Evolutionary conservation across 2,888 invertebrate genomes (phyloP).

Genomic region (Pyrrhopygopsis socrates): DNA sequence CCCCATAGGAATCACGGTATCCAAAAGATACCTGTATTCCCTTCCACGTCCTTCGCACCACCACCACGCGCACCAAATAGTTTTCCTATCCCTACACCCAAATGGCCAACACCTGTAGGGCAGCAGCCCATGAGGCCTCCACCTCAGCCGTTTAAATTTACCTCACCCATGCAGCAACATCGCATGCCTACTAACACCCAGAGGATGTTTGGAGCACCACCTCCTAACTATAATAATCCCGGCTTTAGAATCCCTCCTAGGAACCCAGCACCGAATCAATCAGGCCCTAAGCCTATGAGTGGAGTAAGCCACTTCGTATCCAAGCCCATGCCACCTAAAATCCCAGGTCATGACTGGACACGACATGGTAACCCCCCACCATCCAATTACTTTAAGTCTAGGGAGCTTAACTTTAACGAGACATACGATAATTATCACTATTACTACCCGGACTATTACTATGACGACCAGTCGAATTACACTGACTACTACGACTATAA

Average conservation of each 20-base stretch:
- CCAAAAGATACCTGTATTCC: not conserved
- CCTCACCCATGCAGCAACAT: not conserved
- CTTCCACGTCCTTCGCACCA: not conserved
- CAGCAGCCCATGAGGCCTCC: constrained; percentile 66
- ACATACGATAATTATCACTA: constrained; percentile 48
- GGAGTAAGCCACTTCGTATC: too few relatives aligned
- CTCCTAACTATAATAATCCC: not conserved
- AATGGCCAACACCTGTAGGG: not conserved
- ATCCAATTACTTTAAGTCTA: too few relatives aligned
- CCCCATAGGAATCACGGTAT: too few relatives aligned
- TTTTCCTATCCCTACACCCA: not conserved
- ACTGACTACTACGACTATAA: not conserved
- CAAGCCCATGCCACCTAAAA: too few relatives aligned
- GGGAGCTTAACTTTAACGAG: constrained; percentile 37
- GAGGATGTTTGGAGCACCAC: not conserved
- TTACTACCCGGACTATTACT: not conserved
- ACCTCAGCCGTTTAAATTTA: not conserved
- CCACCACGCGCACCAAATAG: not conserved
- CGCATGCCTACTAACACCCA: constrained; percentile 4
- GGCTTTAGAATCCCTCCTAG: not conserved
- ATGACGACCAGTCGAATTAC: not conserved
- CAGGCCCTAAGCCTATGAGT: not conserved
- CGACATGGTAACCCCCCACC: too few relatives aligned
- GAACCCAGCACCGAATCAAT: not conserved
- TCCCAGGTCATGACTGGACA: too few relatives aligned